Base-by-base conservation (phyloP, 1,140 invertebrate species). In the Sycophaga agraensis region DNA sequence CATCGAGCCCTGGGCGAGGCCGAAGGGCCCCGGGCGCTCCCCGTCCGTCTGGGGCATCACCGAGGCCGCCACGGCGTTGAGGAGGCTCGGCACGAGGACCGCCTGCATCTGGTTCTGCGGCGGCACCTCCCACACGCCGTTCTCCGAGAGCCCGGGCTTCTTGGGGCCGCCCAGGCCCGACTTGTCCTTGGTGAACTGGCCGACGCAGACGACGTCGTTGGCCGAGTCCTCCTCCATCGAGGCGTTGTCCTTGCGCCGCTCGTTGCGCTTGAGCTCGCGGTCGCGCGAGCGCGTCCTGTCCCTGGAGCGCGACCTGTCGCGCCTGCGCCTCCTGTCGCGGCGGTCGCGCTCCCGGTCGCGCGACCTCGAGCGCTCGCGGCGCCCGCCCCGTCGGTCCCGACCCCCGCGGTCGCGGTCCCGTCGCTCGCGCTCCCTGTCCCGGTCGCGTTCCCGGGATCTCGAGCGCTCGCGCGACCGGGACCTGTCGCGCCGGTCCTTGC, bases 351-450 rank as follows among this genome's bases (percentile, higher is more conserved):
- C 75, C 39, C 79, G 66, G 66, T 79, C 74, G 0, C 81, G 63
- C 67, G 78, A 63, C 80, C 84, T 31, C 72, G 73, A 39, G 0
- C 74, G 68, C 59, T 81, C 76, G 0, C 82, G 72, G 22, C 76
- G 68, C 2, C 75, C 73, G 6, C 66, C 56, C 4, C 72, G 61
- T 16, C 82, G 40, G 14, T 79, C 74, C 11, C 77, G 66, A 19
- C 78, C 64, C 62, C 81, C 54, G 66, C 81, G 78, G 45, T 71
- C 69, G 22, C 69, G 55, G 62, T 87, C 84, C 11, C 85, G 82
- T 21, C 84, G 70, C 6, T 85, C 80, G 3, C 85, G 76, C 50
- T 83, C 83, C 3, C 85, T 75, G 53, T 83, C 84, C 8, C 84
- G 56, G 67, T 84, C 76, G 1, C 81, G 56, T 67, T 84, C 76